Conservation (phyloP, 1,140 invertebrate species). For the Diorhabda carinulata region DNA sequence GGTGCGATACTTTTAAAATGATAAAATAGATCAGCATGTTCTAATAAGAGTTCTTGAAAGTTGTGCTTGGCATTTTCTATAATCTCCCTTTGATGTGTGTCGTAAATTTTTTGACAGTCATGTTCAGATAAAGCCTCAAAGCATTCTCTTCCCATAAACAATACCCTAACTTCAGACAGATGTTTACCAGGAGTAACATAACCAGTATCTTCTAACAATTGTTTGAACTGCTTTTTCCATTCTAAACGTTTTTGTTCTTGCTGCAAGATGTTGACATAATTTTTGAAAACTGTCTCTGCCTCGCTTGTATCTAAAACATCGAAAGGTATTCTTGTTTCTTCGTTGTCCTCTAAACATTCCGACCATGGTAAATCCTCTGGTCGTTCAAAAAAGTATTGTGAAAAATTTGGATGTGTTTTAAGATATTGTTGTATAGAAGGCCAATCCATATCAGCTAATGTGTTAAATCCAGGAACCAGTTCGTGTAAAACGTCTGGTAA, state of each 20-base stretch:
- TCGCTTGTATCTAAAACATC: conserved; percentile 87
- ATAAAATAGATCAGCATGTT: conserved; percentile 92
- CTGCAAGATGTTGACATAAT: conserved; percentile 85
- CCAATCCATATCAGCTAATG: conserved; percentile 81
- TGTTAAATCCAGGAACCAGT: conserved; percentile 76
- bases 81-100: conserved; percentile 89
- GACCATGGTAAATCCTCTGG: conserved; percentile 76
- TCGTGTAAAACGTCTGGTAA: conserved; percentile 77
- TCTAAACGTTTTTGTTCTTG: conserved; percentile 86
- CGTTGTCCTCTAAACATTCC: conserved; percentile 64
- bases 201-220: conserved; percentile 88
- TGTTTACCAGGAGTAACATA: conserved; percentile 92
- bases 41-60: conserved; percentile 88
- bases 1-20: conserved; percentile 88
- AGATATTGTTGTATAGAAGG: conserved; percentile 76
- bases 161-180: conserved; percentile 84
- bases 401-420: conserved; percentile 82
- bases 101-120: conserved; percentile 91
- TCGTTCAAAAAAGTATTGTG: conserved; percentile 84
- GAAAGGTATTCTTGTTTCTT: conserved; percentile 78
- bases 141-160: conserved; percentile 93
- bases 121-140: conserved; percentile 87
- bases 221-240: conserved; percentile 92
- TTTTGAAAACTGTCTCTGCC: conserved; percentile 87
- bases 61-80: conserved; percentile 88